These are phyloP conservation scores for Virgularia gustaviana DNA, from an alignment of 92 coral and sea anemone genomes.

Conservation along the genomic window DNA sequence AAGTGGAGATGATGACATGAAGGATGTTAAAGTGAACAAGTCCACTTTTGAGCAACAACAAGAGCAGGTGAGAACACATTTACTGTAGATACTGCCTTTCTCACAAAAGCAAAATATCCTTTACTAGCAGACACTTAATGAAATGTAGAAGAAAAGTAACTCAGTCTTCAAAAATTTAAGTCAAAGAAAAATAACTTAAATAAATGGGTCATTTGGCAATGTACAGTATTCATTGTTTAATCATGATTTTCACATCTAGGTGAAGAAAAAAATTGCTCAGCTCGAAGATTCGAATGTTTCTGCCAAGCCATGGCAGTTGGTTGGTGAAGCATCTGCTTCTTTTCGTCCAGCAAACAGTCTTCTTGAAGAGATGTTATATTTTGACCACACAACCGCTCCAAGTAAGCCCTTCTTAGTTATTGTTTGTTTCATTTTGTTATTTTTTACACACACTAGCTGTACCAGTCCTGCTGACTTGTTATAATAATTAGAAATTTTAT, in stretches of 20 bases:
- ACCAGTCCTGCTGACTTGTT: not conserved
- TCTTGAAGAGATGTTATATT: conserved; percentile 79
- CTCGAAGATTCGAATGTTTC: conserved; percentile 82
- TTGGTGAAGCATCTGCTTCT: conserved; percentile 75
- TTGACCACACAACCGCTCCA: conserved; percentile 86
- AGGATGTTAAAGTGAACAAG: not conserved
- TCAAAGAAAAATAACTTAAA: not conserved
- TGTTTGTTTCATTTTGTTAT: not conserved
- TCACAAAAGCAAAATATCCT: no score
- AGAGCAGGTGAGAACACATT: conserved; percentile 60
- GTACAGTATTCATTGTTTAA: no score
- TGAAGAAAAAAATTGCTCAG: conserved; percentile 71
- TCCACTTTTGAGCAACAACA: conserved; percentile 78
- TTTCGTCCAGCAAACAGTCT: conserved; percentile 79
- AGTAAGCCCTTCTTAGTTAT: conserved; percentile 45
- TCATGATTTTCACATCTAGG: conserved; percentile 28
- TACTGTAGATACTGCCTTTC: not conserved
- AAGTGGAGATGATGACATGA: conserved; percentile 20
- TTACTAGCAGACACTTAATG: no score
- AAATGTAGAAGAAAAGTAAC: no score
- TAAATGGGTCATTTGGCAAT: no score
- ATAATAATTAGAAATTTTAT: not conserved
- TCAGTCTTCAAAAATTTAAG: no score
- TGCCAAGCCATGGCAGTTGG: conserved; percentile 86
- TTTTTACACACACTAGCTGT: not conserved